Percentiles rank a stretch among this genome's conserved stretches.
Conservation (phyloP, 2,888 invertebrate genomes). For the Fragum sueziense region DNA sequence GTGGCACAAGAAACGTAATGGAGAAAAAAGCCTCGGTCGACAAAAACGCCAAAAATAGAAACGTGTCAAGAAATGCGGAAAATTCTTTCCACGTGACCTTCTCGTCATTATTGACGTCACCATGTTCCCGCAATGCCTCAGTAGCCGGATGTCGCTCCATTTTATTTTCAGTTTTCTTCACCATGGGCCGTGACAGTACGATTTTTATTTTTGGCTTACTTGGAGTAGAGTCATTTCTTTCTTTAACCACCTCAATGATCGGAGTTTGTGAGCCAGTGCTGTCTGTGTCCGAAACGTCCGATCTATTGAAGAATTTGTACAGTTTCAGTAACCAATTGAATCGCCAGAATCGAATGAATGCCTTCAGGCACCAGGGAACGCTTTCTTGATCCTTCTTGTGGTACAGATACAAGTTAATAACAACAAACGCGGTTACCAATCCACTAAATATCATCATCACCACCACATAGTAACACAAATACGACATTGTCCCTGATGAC, state of each 20-base stretch:
- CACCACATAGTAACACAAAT: conserved; percentile 41
- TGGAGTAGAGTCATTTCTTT: background rate
- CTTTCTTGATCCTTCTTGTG: conserved; percentile 30
- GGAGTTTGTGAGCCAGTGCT: background rate
- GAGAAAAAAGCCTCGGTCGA: conserved; percentile 3
- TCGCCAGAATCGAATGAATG: conserved; percentile 8
- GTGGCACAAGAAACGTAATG: conserved; percentile 7
- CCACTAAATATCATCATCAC: conserved; percentile 51
- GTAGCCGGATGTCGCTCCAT: background rate
- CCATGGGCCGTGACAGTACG: background rate
- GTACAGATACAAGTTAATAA: conserved; percentile 30
- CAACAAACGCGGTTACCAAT: conserved; percentile 20
- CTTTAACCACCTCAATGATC: background rate
- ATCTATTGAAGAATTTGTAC: no score
- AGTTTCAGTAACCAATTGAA: background rate
- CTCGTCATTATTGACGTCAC: background rate
- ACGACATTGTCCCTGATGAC: conserved; percentile 33
- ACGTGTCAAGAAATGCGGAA: background rate
- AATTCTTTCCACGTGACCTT: conserved; percentile 21
- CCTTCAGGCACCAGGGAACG: conserved; percentile 12
- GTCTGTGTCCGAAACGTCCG: no score
- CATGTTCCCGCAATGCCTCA: background rate
- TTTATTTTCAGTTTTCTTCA: background rate
- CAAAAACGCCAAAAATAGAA: conserved; percentile 22
- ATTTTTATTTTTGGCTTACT: background rate